These are phyloP conservation scores for Eurois occulta DNA, from an alignment of 2,888 invertebrate species.

Conservation along the genomic window DNA sequence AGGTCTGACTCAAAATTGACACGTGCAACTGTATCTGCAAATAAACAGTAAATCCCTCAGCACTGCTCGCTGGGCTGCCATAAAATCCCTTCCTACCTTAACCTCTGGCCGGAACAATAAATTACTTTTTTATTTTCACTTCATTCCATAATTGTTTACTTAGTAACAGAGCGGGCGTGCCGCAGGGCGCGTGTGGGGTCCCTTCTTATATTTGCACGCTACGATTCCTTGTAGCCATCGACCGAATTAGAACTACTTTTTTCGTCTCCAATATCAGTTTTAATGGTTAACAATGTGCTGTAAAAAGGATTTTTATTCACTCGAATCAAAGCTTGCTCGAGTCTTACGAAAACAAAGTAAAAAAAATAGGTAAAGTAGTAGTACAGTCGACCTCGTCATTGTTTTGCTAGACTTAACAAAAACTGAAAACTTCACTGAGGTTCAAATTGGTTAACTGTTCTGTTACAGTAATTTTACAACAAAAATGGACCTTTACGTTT, in stretches of 20 bases:
- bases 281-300: constrained; percentile 59
- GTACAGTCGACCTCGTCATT: background rate
- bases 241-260: constrained; percentile 64
- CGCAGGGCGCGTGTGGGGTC: constrained; percentile 70
- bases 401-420: background rate
- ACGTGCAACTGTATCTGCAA: constrained; percentile 61
- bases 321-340: constrained; percentile 17
- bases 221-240: constrained; percentile 63
- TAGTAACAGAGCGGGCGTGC: constrained; percentile 74
- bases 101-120: constrained; percentile 79
- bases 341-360: constrained; percentile 17
- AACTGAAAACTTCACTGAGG: background rate
- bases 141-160: constrained; percentile 76
- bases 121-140: constrained; percentile 76
- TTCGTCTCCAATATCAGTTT: constrained; percentile 47
- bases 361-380: constrained; percentile 8
- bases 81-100: constrained; percentile 70
- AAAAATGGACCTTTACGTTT: background rate
- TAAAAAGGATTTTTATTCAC: constrained; percentile 56
- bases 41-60: constrained; percentile 61
- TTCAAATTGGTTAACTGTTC: background rate
- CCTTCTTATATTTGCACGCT: constrained; percentile 71
- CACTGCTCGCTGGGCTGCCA: constrained; percentile 33
- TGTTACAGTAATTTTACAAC: background rate
- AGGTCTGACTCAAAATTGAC: constrained; percentile 50